These are phyloP conservation scores for Branchinecta lynchi DNA, from an alignment of 1,140 invertebrate genomes.

Conservation along the genomic window DNA sequence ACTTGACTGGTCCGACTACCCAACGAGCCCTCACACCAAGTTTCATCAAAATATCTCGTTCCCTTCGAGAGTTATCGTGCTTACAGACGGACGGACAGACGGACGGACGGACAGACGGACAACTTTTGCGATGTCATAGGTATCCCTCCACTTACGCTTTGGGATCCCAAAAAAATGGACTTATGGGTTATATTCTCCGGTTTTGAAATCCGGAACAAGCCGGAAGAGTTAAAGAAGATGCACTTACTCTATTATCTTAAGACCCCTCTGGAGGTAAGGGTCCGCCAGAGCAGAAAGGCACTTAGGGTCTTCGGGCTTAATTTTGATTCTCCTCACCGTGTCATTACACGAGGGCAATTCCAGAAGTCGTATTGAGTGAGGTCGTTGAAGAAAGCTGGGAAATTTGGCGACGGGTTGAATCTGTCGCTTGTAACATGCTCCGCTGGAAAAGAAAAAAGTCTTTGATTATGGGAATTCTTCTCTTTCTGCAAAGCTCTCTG, in stretches of 20 bases:
- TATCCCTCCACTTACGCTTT: too few relatives aligned
- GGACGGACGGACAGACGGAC: too few relatives aligned
- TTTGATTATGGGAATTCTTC: background rate
- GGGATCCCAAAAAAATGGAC: too few relatives aligned
- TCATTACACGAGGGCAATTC: conserved; percentile 47
- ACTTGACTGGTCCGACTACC: too few relatives aligned
- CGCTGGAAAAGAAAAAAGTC: conserved; percentile 32
- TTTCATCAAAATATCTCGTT: too few relatives aligned
- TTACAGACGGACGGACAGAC: too few relatives aligned
- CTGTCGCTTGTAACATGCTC: conserved; percentile 44
- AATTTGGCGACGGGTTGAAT: conserved; percentile 43
- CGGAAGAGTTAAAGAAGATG: background rate
- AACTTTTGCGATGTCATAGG: too few relatives aligned
- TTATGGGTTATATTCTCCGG: too few relatives aligned
- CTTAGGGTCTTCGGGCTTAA: conserved; percentile 37
- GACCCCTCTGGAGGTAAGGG: conserved; percentile 21
- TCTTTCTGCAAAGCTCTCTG: background rate
- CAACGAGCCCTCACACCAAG: too few relatives aligned
- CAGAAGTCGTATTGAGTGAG: conserved; percentile 61
- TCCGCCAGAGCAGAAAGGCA: conserved; percentile 20
- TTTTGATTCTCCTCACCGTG: conserved; percentile 40
- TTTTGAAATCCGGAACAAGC: too few relatives aligned
- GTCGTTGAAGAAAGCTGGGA: conserved; percentile 34
- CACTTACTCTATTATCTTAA: conserved; percentile 30
- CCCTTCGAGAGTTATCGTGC: too few relatives aligned